A percentile compares a stretch with the other conserved stretches of the same genome.
Evolutionary conservation across 2,797 vertebrate species (phyloP).

Genomic region (Eulemur mongoz): DNA sequence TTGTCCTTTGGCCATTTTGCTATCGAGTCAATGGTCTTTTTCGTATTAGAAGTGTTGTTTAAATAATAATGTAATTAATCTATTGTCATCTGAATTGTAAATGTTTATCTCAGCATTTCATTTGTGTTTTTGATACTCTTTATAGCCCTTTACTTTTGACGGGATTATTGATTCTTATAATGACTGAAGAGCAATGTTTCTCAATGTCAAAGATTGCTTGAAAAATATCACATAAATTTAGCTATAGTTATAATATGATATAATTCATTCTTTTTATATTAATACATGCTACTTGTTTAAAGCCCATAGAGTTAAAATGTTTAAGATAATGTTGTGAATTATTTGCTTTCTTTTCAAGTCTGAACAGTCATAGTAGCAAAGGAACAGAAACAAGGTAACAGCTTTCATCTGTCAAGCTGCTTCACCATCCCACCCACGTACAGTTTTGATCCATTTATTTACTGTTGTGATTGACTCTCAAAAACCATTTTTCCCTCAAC

Average conservation of each 20-base stretch:
- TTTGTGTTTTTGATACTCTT: background rate
- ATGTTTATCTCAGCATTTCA: background rate
- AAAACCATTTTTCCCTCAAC: background rate
- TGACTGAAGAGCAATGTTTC: background rate
- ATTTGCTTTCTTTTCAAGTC: conserved; percentile 18
- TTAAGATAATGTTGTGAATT: background rate
- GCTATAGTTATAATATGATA: background rate
- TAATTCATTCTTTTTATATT: background rate
- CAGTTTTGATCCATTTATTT: conserved; percentile 14
- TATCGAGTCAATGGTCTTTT: background rate
- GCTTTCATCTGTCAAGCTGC: background rate
- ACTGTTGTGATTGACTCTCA: conserved; percentile 26
- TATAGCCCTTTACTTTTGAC: background rate
- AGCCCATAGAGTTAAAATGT: background rate
- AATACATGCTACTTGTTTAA: background rate
- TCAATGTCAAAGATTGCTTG: background rate
- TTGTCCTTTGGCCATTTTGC: background rate
- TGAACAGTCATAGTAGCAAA: background rate
- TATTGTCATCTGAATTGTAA: background rate
- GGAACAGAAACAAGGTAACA: conserved; percentile 24
- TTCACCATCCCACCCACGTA: background rate
- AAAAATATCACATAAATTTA: background rate
- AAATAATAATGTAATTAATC: background rate
- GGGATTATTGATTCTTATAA: background rate
- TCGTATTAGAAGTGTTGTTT: background rate